phyloP scores from a whole-genome alignment of 2,888 invertebrate species.

The Temnothorax unifasciatus region DNA sequence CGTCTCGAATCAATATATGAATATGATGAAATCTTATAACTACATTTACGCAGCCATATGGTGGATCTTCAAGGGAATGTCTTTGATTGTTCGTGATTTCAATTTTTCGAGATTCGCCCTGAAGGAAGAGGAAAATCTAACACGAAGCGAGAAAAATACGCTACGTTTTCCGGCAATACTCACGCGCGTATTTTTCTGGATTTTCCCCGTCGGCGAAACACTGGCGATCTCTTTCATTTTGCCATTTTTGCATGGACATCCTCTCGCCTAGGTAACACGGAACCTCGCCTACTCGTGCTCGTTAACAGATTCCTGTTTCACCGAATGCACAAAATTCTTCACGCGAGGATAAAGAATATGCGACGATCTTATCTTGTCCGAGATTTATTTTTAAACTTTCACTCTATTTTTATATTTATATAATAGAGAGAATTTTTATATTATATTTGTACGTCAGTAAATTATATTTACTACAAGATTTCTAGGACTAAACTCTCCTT shows the following conservation, averaged over 20 bases:
- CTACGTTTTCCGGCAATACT: constrained; percentile 34
- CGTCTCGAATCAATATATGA: constrained; percentile 27
- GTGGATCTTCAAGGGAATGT: constrained; percentile 13
- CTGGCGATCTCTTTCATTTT: constrained; percentile 46
- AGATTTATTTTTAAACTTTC: constrained; percentile 8
- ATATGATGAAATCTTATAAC: not conserved
- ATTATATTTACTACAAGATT: not conserved
- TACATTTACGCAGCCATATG: constrained; percentile 16
- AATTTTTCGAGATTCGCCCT: constrained; percentile 26
- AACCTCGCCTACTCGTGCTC: constrained; percentile 31
- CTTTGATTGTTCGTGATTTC: constrained; percentile 39
- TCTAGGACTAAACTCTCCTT: not conserved
- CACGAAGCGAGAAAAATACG: constrained; percentile 21
- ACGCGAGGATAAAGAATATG: not conserved
- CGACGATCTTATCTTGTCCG: not conserved
- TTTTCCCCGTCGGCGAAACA: constrained; percentile 43
- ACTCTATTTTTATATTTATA: not conserved
- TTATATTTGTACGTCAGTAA: not conserved
- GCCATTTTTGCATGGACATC: constrained; percentile 42
- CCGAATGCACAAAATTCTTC: constrained; percentile 32
- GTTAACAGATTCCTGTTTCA: constrained; percentile 45
- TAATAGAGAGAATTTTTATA: not conserved
- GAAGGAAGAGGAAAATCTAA: constrained; percentile 22
- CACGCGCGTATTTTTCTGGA: constrained; percentile 29
- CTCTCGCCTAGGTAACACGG: constrained; percentile 14